Evolutionary conservation across 2,888 invertebrate genomes (phyloP), one percentile per base, ranked within the genome.

Genomic region (Eulithis prunata): DNA sequence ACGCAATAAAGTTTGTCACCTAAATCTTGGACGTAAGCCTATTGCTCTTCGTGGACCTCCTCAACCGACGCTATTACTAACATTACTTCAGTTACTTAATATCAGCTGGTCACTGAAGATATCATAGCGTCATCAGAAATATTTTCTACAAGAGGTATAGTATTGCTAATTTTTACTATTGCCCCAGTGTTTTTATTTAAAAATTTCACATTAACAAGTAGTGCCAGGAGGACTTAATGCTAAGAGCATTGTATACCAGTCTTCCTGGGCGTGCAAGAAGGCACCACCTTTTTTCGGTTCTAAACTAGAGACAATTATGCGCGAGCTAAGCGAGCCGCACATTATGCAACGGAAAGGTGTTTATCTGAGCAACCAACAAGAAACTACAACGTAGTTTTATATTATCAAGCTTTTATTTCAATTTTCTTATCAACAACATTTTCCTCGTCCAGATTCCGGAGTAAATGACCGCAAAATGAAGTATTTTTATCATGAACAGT

Each of bases 1-100:
- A 78, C 87, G 91, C 90, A 93, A 93, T 93, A 93, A 89, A 90
- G 80, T 91, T 89, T 90, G 92, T 89, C 92, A 88, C 90, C 92
- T 93, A 93, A 93, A 93, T 93, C 92, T 92, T 85, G 80, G 77
- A 78, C 78, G 78, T 91, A 91, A 92, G 91, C 93, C 91, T 87
- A 90, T 88, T 87, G 84, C 85, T 78, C 74, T 78, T 78, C 70
- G 76, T 72, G 71, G 28, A 60, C 57, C 59, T 78, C 68, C 77
- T 71, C 70, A 36, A 60, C 57, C 57, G 58, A 53, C 54, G 65
- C 66, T 64, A 64, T 66, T 59, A 21, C 21, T 21, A 21, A 21
- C 49, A 64, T 68, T 57, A 66, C 65, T 64, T 65, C 64, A 66
- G 70, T 73, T 71, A 70, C 21, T 10, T 47, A 68, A 57, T 66